Conservation (phyloP, 1,140 invertebrate species). For the Oreohelix idahoensis region DNA sequence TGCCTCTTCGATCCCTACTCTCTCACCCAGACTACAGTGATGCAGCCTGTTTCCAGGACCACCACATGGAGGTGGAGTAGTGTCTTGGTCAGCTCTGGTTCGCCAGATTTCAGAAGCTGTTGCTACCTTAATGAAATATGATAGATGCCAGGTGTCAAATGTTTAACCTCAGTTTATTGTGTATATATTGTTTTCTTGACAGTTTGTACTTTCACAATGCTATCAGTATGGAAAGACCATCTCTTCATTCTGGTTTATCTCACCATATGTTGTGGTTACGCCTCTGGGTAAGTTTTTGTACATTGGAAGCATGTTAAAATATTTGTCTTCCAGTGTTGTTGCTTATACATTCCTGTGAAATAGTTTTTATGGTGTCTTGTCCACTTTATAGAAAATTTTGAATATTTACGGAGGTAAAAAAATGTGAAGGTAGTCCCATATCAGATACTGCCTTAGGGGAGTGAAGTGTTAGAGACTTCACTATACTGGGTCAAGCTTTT, state of each 20-base stretch:
- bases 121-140: background rate
- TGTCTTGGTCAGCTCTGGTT: no score
- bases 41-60: no score
- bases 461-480: no score
- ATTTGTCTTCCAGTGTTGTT: background rate
- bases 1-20: no score
- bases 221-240: background rate
- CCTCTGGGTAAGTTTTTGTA: background rate
- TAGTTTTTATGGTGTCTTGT: no score
- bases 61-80: no score
- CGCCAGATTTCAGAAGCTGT: no score
- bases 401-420: background rate
- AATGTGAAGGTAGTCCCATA: background rate
- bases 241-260: background rate
- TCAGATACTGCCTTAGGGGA: no score
- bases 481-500: no score
- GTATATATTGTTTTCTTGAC: background rate
- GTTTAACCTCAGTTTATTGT: background rate
- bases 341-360: background rate
- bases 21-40: no score
- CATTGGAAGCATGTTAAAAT: background rate
- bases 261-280: background rate
- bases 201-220: background rate
- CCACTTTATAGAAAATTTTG: no score
- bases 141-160: no score